Evolutionary conservation across 2,113 vertebrate genomes (phyloP).

Genomic region (Tragelaphus scriptus): DNA sequence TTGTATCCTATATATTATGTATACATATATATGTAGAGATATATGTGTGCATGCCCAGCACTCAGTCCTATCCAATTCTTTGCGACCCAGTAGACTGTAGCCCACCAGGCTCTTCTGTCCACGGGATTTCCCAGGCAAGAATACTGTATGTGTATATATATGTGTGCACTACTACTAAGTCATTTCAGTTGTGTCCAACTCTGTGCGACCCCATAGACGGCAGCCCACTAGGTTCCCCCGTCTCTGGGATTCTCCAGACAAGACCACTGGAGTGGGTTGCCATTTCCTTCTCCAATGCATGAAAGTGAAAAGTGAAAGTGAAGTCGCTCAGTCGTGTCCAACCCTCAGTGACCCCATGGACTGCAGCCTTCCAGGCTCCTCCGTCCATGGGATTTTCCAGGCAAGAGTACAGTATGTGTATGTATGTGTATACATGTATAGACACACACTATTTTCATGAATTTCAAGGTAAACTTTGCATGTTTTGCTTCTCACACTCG

Average conservation of each 20-base stretch:
- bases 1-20: background rate
- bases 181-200: too few relatives aligned
- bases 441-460: background rate
- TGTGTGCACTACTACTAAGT: too few relatives aligned
- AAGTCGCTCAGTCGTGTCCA: background rate
- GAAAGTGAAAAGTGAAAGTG: too few relatives aligned
- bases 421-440: accelerated
- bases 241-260: too few relatives aligned
- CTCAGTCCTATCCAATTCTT: background rate
- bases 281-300: too few relatives aligned
- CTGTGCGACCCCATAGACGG: too few relatives aligned
- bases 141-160: background rate
- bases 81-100: background rate
- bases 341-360: background rate
- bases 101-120: background rate
- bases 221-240: too few relatives aligned
- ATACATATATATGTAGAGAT: background rate
- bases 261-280: too few relatives aligned
- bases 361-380: background rate
- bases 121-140: too few relatives aligned
- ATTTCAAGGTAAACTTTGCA: background rate
- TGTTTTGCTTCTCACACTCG: background rate
- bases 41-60: background rate
- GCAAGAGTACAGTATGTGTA: background rate
- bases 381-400: background rate